Conservation (phyloP, 2,113 vertebrate species). For the Cephalopterus ornatus region DNA sequence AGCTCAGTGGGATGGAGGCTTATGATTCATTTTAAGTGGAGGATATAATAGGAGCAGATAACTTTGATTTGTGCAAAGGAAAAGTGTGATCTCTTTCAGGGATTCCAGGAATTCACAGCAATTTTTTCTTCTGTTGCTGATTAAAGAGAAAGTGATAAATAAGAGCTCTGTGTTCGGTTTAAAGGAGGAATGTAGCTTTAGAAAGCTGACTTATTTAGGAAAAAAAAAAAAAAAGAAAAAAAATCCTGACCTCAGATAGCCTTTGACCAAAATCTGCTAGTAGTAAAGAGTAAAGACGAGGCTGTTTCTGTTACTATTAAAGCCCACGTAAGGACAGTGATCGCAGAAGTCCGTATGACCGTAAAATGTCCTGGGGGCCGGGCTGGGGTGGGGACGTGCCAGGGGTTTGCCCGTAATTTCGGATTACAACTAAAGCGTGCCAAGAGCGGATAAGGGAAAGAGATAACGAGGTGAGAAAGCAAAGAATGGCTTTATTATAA, state of each 20-base stretch:
- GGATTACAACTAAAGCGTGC: not conserved
- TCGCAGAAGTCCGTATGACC: not conserved
- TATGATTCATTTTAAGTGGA: not conserved
- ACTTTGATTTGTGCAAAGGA: conserved; percentile 37
- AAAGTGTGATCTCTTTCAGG: conserved; percentile 35
- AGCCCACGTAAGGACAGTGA: not conserved
- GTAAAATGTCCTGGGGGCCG: not conserved
- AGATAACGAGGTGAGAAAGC: conserved; percentile 7
- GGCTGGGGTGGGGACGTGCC: not conserved
- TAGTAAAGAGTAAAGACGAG: not conserved
- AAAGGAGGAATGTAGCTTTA: conserved; percentile 19
- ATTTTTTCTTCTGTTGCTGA: conserved; percentile 3
- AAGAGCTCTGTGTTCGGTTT: not conserved
- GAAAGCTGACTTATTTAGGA: conserved; percentile 2
- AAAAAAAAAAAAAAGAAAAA: not conserved
- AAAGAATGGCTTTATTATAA: not conserved
- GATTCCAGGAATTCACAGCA: conserved; percentile 9
- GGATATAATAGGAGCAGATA: conserved; percentile 19
- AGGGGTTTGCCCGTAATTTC: not conserved
- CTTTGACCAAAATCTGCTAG: conserved; percentile 20
- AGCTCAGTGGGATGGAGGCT: conserved; percentile 20
- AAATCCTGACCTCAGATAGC: not conserved
- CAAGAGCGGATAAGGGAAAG: not conserved
- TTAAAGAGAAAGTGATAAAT: conserved; percentile 47
- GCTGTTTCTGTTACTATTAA: not conserved